Evolutionary conservation across 2,797 vertebrate genomes (phyloP).

Genomic region (Pampus argenteus): DNA sequence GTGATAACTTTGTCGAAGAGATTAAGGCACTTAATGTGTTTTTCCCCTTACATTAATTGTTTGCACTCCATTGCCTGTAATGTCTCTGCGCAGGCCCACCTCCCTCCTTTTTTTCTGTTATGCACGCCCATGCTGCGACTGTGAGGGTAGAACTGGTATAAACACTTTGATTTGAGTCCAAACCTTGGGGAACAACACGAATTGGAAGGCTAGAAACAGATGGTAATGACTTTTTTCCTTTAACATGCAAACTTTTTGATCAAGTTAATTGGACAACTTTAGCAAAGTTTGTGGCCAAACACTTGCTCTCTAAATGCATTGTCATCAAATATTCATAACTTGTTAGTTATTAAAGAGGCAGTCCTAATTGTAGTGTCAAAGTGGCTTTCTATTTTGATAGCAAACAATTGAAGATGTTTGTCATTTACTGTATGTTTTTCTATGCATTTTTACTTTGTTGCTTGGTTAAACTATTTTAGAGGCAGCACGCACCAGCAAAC

Average conservation of each 20-base stretch:
- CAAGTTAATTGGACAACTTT: slow-evolving; percentile 85
- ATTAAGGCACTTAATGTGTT: slow-evolving; percentile 84
- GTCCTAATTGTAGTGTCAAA: slow-evolving; percentile 52
- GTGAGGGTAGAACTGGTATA: slow-evolving; percentile 68
- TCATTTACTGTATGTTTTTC: slow-evolving; percentile 18
- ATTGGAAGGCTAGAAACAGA: slow-evolving; percentile 82
- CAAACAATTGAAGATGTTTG: slow-evolving; percentile 52
- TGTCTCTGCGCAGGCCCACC: slow-evolving; percentile 70
- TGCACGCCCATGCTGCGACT: slow-evolving; percentile 76
- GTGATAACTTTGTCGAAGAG: slow-evolving; percentile 79
- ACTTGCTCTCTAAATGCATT: slow-evolving; percentile 65
- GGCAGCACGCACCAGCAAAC: slow-evolving; percentile 38
- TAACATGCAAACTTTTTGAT: slow-evolving; percentile 83
- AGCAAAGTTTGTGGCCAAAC: slow-evolving; percentile 74
- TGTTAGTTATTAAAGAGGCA: slow-evolving; percentile 71
- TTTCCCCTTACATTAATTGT: slow-evolving; percentile 83
- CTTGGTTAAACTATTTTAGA: slow-evolving; percentile 26
- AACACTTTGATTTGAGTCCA: slow-evolving; percentile 81
- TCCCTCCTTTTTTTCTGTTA: slow-evolving; percentile 58
- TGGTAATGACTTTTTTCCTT: slow-evolving; percentile 80
- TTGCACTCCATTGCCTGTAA: slow-evolving; percentile 83
- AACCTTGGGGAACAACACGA: slow-evolving; percentile 81
- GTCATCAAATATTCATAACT: slow-evolving; percentile 76
- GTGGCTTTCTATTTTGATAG: slow-evolving; percentile 39
- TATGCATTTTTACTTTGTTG: slow-evolving; percentile 8